phyloP scores from a whole-genome alignment of 35 echinoderm and acorn worm genomes.

The Apostichopus japonicus region DNA sequence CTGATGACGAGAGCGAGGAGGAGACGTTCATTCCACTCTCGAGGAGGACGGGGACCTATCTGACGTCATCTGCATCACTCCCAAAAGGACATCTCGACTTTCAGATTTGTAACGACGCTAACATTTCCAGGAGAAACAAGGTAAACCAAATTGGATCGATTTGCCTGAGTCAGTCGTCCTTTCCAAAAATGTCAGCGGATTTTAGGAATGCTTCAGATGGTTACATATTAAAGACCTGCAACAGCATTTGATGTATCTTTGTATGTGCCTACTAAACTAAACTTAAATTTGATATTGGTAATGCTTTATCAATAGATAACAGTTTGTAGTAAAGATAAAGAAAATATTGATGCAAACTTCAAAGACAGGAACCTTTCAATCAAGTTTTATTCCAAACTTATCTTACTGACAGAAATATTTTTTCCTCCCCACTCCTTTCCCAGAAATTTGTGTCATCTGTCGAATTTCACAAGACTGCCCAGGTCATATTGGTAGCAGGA shows the following conservation, averaged over 20 bases:
- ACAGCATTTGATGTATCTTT: too few species aligned
- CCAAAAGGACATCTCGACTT: conserved; percentile 61
- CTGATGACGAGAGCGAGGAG: conserved; percentile 61
- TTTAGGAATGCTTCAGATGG: too few species aligned
- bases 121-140: conserved; percentile 77
- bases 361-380: neutral
- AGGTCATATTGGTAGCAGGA: conserved; percentile 81
- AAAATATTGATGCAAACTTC: neutral
- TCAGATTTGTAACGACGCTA: conserved; percentile 70
- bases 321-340: neutral
- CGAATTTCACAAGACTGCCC: conserved; percentile 88
- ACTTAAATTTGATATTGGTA: too few species aligned
- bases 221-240: too few species aligned
- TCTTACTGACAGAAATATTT: too few species aligned
- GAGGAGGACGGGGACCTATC: conserved; percentile 78
- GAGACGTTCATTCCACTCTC: conserved; percentile 68
- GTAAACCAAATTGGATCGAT: conserved; percentile 21
- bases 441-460: conserved; percentile 70
- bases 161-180: too few species aligned
- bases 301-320: too few species aligned
- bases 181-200: too few species aligned
- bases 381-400: neutral
- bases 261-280: too few species aligned
- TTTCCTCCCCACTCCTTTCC: neutral
- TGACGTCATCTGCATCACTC: conserved; percentile 73